phyloP scores from a whole-genome alignment of 92 coral and sea anemone species.

The Parazoanthus darwini region DNA sequence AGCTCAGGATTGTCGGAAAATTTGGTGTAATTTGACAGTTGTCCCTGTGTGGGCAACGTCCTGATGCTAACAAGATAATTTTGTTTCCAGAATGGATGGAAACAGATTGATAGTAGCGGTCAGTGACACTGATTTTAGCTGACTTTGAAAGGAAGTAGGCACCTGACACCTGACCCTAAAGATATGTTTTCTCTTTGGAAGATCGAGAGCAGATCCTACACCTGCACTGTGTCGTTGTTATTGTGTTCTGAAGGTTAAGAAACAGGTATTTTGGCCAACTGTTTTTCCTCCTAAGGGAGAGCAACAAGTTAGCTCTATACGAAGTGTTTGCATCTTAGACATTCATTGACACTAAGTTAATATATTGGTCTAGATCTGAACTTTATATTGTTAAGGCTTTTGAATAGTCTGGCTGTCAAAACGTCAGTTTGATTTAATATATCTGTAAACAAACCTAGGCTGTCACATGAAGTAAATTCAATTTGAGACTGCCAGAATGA shows the following conservation, averaged over 20 bases:
- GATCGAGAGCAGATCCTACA: not conserved
- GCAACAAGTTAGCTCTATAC: not conserved
- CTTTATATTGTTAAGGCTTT: no score
- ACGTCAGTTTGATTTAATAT: no score
- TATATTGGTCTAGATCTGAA: no score
- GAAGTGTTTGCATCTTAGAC: no score
- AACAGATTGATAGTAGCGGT: not conserved
- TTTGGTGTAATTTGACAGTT: not conserved
- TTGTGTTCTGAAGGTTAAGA: not conserved
- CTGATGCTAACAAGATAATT: not conserved
- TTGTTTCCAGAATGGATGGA: constrained; percentile 5
- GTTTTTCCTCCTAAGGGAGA: not conserved
- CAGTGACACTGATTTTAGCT: not conserved
- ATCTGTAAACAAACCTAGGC: no score
- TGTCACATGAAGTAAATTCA: no score
- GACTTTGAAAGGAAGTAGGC: not conserved
- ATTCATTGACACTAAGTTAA: no score
- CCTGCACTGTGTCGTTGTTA: not conserved
- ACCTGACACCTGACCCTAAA: not conserved
- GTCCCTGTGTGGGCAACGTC: not conserved
- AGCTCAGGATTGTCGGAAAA: not conserved
- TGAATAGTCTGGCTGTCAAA: no score
- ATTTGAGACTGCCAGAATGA: no score
- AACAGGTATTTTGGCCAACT: not conserved
- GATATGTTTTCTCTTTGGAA: not conserved